Base-by-base conservation (phyloP, 1,140 invertebrate genomes). In the Drosophila repletoides region DNA sequence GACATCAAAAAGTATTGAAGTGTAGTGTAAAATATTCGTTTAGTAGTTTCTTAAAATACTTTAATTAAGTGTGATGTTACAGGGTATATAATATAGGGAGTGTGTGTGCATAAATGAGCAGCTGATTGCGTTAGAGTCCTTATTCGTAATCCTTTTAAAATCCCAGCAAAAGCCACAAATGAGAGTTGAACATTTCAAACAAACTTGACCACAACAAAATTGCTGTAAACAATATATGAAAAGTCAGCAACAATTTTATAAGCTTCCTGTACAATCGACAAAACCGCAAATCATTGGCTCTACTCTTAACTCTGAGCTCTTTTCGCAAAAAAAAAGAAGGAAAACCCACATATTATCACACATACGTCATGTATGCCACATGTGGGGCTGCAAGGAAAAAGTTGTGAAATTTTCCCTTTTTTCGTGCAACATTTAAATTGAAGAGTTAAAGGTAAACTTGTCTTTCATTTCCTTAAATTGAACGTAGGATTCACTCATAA, bases 181-280 rank as follows among this genome's bases (percentile, higher is more conserved):
- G 73, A 55, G 75, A 55, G 66, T 49, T 29, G 26, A 59, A 41
- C 53, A 65, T 31, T 31, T 41, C 45, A 60, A 65, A 49, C 53
- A 60, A 66, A 41, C 34, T 72, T 76, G 74, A 76, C 74, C 74
- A 63, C 74, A 77, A 59, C 38, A 63, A 67, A 76, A 72, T 72
- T 77, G 74, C 56, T 77, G 74, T 63, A 72, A 72, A 59, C 74
- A 72, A 60, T 77, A 60, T 77, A 71, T 72, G 55, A 46, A 29
- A 56, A 58, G 31, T 60, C 36, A 52, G 33, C 45, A 63, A 55
- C 28, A 77, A 58, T 58, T 68, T 77, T 59, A 68, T 72, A 76
- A 68, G 74, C 61, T 53, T 29, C 15, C 28, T 40, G 41, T 26
- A 24, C 21, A 55, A 10, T 21, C 17, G 28, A 21, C 15, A 52